Conservation (phyloP, 2,113 vertebrate genomes). For the Rhodinocichla rosea region DNA sequence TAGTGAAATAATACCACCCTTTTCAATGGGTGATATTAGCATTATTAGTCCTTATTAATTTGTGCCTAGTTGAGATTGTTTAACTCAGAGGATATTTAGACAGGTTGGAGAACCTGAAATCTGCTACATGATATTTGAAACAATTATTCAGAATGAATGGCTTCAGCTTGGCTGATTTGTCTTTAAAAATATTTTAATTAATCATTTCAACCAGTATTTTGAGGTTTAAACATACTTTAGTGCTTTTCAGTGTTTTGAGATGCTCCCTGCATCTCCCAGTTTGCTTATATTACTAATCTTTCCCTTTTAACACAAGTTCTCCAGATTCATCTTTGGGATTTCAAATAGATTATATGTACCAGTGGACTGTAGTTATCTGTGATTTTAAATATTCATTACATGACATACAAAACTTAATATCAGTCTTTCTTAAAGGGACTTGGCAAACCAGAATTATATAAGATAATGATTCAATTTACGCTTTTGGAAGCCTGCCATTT, state of each 20-base stretch:
- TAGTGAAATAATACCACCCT: no score
- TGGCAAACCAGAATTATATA: neutral
- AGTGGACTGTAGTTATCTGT: neutral
- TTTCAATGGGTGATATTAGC: neutral
- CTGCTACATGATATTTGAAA: neutral
- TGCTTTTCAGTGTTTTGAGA: neutral
- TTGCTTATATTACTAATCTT: neutral
- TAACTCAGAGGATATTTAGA: neutral
- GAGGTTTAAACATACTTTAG: neutral
- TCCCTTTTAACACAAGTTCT: neutral
- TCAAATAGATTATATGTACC: neutral
- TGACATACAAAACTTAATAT: neutral
- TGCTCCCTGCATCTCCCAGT: neutral
- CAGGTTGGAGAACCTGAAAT: neutral
- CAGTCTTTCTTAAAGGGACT: neutral
- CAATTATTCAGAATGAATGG: neutral
- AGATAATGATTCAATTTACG: neutral
- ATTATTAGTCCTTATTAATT: neutral
- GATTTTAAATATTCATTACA: neutral
- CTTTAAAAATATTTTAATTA: neutral
- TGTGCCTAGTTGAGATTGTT: neutral
- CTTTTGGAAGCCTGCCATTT: constrained; percentile 15
- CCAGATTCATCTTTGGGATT: neutral
- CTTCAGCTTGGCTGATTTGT: neutral
- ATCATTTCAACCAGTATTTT: neutral